Conservation (phyloP, 1,140 invertebrate species). For the Ceratosolen solmsi region DNA sequence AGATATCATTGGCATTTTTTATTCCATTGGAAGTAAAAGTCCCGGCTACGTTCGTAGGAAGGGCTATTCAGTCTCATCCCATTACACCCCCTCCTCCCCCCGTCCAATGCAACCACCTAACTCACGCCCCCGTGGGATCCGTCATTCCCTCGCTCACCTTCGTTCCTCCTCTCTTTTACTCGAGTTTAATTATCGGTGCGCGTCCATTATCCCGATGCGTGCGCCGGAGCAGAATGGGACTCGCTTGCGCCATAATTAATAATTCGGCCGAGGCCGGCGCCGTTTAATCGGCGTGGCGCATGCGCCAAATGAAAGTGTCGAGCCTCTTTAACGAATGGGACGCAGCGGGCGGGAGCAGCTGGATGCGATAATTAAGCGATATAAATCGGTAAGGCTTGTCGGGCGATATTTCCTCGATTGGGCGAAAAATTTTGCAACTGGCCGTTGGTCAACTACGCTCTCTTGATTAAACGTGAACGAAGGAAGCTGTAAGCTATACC, state of each 20-base stretch:
- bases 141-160: background rate
- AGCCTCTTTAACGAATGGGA: too few relatives aligned
- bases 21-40: background rate
- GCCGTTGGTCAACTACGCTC: too few relatives aligned
- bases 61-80: too few relatives aligned
- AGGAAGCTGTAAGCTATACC: too few relatives aligned
- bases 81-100: too few relatives aligned
- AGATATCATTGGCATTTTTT: background rate
- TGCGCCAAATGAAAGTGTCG: background rate
- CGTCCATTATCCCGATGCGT: constrained; percentile 34
- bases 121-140: too few relatives aligned
- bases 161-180: background rate
- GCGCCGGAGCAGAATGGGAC: constrained; percentile 26
- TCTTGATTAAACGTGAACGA: too few relatives aligned
- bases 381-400: too few relatives aligned
- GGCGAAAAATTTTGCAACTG: too few relatives aligned
- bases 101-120: too few relatives aligned
- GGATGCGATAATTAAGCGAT: constrained; percentile 31
- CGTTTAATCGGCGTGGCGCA: background rate
- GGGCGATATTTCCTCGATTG: too few relatives aligned
- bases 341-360: too few relatives aligned
- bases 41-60: background rate
- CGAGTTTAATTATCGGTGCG: constrained; percentile 42
- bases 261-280: constrained; percentile 28
- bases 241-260: constrained; percentile 44